phyloP scores from a whole-genome alignment of 2,888 invertebrate species.

The Tiphia femorata region DNA sequence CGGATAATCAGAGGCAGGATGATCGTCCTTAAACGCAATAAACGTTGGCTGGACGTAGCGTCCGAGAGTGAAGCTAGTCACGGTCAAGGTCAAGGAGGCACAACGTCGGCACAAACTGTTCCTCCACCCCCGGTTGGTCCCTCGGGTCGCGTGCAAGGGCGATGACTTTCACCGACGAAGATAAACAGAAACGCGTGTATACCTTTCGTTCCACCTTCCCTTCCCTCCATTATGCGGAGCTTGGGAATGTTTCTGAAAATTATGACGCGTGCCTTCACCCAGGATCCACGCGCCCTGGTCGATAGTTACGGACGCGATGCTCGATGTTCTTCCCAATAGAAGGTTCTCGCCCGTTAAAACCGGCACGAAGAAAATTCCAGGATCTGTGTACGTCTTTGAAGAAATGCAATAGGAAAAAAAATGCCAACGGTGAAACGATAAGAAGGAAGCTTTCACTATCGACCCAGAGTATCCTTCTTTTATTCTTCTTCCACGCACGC shows the following conservation, averaged over 20 bases:
- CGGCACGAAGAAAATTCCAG: too few species aligned
- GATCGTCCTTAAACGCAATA: conserved; percentile 30
- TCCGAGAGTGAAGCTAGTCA: conserved; percentile 18
- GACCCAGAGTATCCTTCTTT: too few species aligned
- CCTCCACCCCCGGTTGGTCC: conserved; percentile 1
- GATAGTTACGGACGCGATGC: too few species aligned
- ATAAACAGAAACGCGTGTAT: conserved; percentile 26
- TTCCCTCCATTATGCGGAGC: background rate
- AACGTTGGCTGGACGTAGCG: conserved; percentile 29
- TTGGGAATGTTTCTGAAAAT: conserved; percentile 6
- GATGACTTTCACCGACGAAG: conserved; percentile 30
- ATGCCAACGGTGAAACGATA: too few species aligned
- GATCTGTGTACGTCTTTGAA: too few species aligned
- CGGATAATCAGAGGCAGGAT: too few species aligned
- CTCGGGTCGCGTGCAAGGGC: conserved; percentile 30
- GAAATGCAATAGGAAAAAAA: too few species aligned
- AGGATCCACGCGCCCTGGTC: conserved; percentile 4
- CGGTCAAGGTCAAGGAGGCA: conserved; percentile 29
- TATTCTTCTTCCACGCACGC: too few species aligned
- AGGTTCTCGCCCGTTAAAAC: too few species aligned
- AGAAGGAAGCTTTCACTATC: too few species aligned
- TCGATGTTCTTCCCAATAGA: too few species aligned
- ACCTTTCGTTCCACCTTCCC: conserved; percentile 13
- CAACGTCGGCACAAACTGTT: background rate
- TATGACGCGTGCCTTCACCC: conserved; percentile 2